Evolutionary conservation across 2,888 invertebrate species (phyloP).

Genomic region (Xestobium rufovillosum): DNA sequence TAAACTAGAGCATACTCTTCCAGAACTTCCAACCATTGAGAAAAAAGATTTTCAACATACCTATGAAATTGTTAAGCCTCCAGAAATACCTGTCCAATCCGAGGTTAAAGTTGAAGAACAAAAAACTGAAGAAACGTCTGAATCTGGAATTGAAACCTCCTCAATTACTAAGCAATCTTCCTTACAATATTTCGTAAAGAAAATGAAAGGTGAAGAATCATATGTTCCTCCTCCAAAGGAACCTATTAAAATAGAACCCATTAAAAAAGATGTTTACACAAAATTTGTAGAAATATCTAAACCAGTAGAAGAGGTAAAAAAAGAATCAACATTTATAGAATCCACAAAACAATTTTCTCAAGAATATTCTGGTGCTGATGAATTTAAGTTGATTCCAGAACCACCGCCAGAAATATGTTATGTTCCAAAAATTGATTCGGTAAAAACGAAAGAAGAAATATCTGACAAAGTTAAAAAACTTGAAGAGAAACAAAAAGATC

Average conservation of each 20-base stretch:
- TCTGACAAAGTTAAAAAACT: conserved; percentile 53
- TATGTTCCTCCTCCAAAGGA: conserved; percentile 41
- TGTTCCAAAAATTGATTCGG: conserved; percentile 46
- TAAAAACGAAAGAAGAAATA: conserved; percentile 46
- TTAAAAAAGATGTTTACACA: conserved; percentile 40
- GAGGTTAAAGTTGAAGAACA: conserved; percentile 27
- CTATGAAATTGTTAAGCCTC: conserved; percentile 28
- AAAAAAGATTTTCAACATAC: conserved; percentile 8
- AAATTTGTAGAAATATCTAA: conserved; percentile 39
- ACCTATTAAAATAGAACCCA: conserved; percentile 31
- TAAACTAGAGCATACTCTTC: conserved; percentile 37
- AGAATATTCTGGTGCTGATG: conserved; percentile 33
- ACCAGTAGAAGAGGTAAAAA: conserved; percentile 31
- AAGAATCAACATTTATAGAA: conserved; percentile 8
- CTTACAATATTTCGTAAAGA: conserved; percentile 58
- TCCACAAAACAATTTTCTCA: conserved; percentile 17
- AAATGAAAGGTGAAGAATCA: conserved; percentile 49
- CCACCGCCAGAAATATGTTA: conserved; percentile 65
- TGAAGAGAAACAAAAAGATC: conserved; percentile 50
- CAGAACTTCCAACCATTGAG: conserved; percentile 31
- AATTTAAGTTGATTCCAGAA: conserved; percentile 55
- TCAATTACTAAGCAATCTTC: conserved; percentile 59
- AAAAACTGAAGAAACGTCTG: conserved; percentile 28
- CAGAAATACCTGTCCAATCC: conserved; percentile 19
- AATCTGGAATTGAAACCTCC: conserved; percentile 46